phyloP scores from a whole-genome alignment of 2,888 invertebrate species.

The Corythucha ciliata region DNA sequence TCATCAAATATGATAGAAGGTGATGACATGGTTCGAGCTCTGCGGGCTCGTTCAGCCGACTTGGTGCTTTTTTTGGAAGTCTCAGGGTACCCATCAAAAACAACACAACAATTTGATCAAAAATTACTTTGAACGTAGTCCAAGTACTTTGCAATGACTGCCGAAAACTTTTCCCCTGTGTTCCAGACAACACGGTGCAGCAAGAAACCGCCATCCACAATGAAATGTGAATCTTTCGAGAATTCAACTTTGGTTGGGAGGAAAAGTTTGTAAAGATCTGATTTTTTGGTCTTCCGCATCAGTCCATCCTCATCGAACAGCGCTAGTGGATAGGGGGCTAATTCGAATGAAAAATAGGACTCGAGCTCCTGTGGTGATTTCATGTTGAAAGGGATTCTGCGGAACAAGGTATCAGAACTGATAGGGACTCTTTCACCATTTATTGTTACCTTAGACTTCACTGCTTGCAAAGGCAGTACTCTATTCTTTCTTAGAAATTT shows the following conservation, averaged over 20 bases:
- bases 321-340: constrained; percentile 31
- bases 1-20: not conserved
- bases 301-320: constrained; percentile 32
- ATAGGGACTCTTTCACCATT: constrained; percentile 25
- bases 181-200: not conserved
- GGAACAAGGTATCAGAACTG: constrained; percentile 33
- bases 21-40: constrained; percentile 1
- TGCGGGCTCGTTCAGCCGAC: not conserved
- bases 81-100: constrained; percentile 13
- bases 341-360: constrained; percentile 29
- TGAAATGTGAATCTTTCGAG: too few relatives aligned
- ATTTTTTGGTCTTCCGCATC: constrained; percentile 1
- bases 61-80: not conserved
- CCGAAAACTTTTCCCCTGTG: not conserved
- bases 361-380: constrained; percentile 34
- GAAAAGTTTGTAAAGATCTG: not conserved
- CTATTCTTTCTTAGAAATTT: constrained; percentile 36
- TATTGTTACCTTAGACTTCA: constrained; percentile 31
- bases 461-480: constrained; percentile 35
- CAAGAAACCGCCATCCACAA: not conserved
- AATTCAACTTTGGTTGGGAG: too few relatives aligned
- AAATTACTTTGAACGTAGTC: too few relatives aligned
- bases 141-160: not conserved
- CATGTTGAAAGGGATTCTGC: constrained; percentile 34
- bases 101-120: not conserved